Conservation (phyloP, 1,140 invertebrate species). For the Achroia grisella region DNA sequence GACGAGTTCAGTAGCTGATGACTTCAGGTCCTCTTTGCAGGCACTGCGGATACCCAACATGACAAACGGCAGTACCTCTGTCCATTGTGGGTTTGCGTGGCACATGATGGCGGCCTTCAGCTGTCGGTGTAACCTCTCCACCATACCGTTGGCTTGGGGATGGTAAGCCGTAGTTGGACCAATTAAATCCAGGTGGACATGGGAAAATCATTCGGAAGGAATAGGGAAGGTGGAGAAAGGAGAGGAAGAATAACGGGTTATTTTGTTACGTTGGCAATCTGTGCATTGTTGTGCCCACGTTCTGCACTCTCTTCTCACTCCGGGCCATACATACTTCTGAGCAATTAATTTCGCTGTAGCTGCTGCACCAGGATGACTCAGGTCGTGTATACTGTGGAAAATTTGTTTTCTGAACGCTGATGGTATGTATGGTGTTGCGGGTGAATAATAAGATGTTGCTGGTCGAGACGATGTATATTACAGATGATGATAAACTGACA, state of each 20-base stretch:
- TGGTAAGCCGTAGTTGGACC: constrained; percentile 3
- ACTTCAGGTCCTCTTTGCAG: constrained; percentile 28
- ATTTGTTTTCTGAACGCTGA: background rate
- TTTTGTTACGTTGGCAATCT: background rate
- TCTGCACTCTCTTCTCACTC: background rate
- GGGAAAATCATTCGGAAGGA: background rate
- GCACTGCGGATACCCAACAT: constrained; percentile 11
- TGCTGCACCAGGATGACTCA: too few relatives aligned
- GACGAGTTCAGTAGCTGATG: constrained; percentile 36
- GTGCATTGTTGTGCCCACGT: background rate
- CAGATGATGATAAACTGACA: too few relatives aligned
- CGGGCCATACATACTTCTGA: background rate
- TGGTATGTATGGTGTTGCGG: too few relatives aligned
- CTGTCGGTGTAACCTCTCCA: constrained; percentile 6
- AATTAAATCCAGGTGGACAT: background rate
- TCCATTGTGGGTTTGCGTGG: constrained; percentile 5
- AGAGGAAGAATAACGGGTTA: background rate
- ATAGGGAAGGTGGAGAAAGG: background rate
- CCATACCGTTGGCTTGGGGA: constrained; percentile 1
- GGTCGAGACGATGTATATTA: too few relatives aligned
- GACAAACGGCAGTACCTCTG: background rate
- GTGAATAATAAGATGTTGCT: too few relatives aligned
- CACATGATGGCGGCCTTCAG: constrained; percentile 4
- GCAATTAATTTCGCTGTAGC: background rate
- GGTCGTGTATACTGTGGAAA: background rate